Base-by-base conservation (phyloP, 2,113 vertebrate species). In the Acinonyx jubatus region DNA sequence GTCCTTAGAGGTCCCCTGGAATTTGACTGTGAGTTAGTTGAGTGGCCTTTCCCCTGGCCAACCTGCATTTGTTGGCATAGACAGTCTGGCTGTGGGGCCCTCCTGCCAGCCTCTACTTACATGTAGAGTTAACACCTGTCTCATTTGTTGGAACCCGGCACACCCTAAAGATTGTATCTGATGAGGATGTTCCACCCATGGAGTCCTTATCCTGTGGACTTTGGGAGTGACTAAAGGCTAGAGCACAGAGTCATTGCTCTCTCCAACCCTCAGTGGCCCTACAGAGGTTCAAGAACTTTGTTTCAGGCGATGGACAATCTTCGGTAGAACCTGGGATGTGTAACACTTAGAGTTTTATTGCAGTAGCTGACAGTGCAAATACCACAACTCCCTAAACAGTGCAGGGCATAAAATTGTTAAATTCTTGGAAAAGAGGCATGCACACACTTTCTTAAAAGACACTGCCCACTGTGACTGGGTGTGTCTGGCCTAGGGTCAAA, bases 401-500 rank as follows among this genome's bases (percentile, higher is more conserved):
- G 31, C 57, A 61, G 57, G 69, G 15, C 71, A 94, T 31, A 31
- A 92, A 97, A 48, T 50, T 91, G 45, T 91, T 94, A 68, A 48
- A 16, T 97, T 88, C 66, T 82, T 96, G 18, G 86, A 92, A 95
- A 38, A 61, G 55, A 95, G 36, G 5, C 50, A 61, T 31, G 5
- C 14, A 15, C 45, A 69, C 9, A 27, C 33, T 78, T 96, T 91
- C 74, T 81, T 95, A 38, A 93, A 87, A 93, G 86, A 76, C 55
- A 33, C 3, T 88, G 25, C 95, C 15, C 12, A 63, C 45, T 45
- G 5, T 92, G 48, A 29, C 74, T 88, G 79, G 69, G 79, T 90
- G 66, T 89, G 68, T 83, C 97, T 92, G 83, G 33, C 81, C 55
- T 57, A 41, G 79, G 93, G 82, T 83, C 97, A 97, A 92, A 97